Percentiles rank a stretch among this genome's conserved stretches.
phyloP scores from a whole-genome alignment of 64 coral and sea anemone species.

The Platygyra sinensis region DNA sequence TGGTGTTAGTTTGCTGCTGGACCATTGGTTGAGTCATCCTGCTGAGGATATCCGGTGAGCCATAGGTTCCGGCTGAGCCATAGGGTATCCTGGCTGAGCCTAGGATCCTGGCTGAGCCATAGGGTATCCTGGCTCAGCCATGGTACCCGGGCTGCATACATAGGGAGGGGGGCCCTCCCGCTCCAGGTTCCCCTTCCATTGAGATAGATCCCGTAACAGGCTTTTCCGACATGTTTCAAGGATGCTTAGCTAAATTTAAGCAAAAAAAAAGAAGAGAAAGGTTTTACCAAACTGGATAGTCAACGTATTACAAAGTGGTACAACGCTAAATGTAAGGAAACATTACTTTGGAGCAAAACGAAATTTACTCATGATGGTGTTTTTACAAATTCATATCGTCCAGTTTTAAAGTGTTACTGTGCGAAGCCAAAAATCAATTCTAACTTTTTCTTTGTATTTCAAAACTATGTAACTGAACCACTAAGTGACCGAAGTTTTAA shows the following conservation, averaged over 20 bases:
- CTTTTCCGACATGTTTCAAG: background rate
- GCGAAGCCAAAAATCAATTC: too few relatives aligned
- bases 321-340: too few relatives aligned
- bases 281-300: background rate
- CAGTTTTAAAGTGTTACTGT: too few relatives aligned
- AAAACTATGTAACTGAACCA: too few relatives aligned
- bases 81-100: background rate
- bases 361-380: too few relatives aligned
- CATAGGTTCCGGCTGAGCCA: background rate
- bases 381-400: too few relatives aligned
- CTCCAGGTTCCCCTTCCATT: background rate
- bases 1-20: background rate
- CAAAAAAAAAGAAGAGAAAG: background rate
- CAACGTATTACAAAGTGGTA: too few relatives aligned
- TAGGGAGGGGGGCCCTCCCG: constrained; percentile 1
- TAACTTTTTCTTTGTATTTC: too few relatives aligned
- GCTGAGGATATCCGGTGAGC: background rate
- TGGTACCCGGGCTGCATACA: too few relatives aligned
- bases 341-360: too few relatives aligned
- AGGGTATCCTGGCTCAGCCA: background rate
- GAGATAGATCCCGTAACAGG: background rate
- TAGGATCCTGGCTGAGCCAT: background rate
- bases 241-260: background rate
- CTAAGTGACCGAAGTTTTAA: too few relatives aligned
- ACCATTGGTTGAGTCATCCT: background rate